phyloP scores from a whole-genome alignment of 2,888 invertebrate species.

The Alcis repandata region DNA sequence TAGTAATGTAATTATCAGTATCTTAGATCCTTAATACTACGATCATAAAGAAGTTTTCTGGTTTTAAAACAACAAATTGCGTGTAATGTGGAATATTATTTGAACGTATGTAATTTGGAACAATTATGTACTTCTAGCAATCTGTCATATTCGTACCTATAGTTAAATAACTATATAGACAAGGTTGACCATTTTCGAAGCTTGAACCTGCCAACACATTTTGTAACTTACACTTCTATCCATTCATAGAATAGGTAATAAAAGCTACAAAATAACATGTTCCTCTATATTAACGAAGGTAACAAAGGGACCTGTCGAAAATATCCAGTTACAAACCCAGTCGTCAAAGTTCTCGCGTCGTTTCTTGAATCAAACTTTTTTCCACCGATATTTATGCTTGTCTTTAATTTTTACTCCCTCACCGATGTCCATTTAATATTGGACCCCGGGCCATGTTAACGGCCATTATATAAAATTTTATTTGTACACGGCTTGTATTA shows the following conservation, averaged over 20 bases:
- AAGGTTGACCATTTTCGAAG: no score
- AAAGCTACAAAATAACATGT: slow-evolving; percentile 63
- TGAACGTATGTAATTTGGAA: no score
- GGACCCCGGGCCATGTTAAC: slow-evolving; percentile 80
- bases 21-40: no score
- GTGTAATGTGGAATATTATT: no score
- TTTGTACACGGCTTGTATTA: slow-evolving; percentile 76
- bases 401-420: slow-evolving; percentile 84
- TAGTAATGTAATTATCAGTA: background rate
- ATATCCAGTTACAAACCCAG: slow-evolving; percentile 81
- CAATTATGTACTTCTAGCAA: no score
- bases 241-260: slow-evolving; percentile 76
- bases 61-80: no score
- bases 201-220: slow-evolving; percentile 1
- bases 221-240: slow-evolving; percentile 48
- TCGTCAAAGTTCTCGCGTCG: slow-evolving; percentile 71
- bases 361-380: slow-evolving; percentile 77
- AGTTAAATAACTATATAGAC: no score
- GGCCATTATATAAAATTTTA: slow-evolving; percentile 85
- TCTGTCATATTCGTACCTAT: no score
- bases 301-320: slow-evolving; percentile 68
- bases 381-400: slow-evolving; percentile 79
- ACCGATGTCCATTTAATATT: slow-evolving; percentile 83
- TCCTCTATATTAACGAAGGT: slow-evolving; percentile 68
- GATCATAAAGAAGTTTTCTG: no score